Evolutionary conservation across 2,888 invertebrate genomes (phyloP).

Genomic region (Arctia plantaginis): DNA sequence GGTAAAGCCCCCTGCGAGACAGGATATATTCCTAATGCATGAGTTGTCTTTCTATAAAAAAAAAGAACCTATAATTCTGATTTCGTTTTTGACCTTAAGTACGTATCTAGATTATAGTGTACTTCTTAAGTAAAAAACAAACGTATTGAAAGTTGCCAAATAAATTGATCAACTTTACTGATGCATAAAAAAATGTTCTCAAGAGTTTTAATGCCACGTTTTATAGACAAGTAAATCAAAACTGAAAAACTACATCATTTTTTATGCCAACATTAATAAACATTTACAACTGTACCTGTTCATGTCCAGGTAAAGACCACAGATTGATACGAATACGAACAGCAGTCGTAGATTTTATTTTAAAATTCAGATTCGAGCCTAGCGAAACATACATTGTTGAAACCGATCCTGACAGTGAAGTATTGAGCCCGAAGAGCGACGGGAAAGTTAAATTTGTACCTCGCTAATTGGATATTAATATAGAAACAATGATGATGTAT

Average conservation of each 20-base stretch:
- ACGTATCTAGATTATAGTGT: no score
- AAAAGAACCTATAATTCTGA: no score
- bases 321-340: conserved; percentile 74
- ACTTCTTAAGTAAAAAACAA: not conserved
- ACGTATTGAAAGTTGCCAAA: not conserved
- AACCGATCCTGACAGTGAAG: conserved; percentile 64
- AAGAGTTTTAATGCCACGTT: not conserved
- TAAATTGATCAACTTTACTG: not conserved
- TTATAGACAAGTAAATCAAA: not conserved
- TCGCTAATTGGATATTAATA: no score
- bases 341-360: conserved; percentile 68
- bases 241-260: not conserved
- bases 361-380: conserved; percentile 60
- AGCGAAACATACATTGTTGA: conserved; percentile 55
- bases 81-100: no score
- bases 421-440: conserved; percentile 62
- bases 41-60: no score
- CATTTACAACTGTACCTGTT: not conserved
- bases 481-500: no score
- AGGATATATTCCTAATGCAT: no score
- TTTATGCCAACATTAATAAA: no score
- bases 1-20: no score
- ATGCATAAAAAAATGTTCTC: not conserved
- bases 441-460: conserved; percentile 65
- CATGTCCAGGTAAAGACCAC: conserved; percentile 70